Percentiles rank a stretch among this genome's conserved stretches.
Conservation (phyloP, 2,797 vertebrate species). For the Pseudomugil tenellus region DNA sequence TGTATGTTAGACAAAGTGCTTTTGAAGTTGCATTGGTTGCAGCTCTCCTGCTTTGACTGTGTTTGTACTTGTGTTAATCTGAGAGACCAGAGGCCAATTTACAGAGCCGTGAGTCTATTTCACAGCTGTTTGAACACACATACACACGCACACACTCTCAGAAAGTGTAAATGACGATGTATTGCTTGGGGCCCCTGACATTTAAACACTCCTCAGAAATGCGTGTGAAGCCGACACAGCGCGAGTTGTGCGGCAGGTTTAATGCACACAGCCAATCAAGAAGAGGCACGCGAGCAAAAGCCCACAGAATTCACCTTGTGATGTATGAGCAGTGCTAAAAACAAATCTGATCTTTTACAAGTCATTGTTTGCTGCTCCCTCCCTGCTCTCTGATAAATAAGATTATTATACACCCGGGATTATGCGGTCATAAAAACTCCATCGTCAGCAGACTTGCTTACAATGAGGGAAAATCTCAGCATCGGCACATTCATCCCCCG, state of each 20-base stretch:
- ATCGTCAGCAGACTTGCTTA: slow-evolving; percentile 14
- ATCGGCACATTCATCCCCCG: not conserved
- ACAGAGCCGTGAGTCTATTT: slow-evolving; percentile 69
- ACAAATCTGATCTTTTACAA: not conserved
- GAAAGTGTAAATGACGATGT: slow-evolving; percentile 60
- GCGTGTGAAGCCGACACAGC: slow-evolving; percentile 21
- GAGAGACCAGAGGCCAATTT: slow-evolving; percentile 74
- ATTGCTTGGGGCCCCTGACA: slow-evolving; percentile 65
- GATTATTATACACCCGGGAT: slow-evolving; percentile 1
- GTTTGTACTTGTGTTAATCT: slow-evolving; percentile 75
- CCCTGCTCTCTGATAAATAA: slow-evolving; percentile 8
- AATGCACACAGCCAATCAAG: slow-evolving; percentile 3
- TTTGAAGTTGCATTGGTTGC: slow-evolving; percentile 67
- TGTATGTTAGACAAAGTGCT: slow-evolving; percentile 24
- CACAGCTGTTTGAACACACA: slow-evolving; percentile 72
- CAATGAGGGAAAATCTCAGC: not conserved
- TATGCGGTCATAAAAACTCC: slow-evolving; percentile 10
- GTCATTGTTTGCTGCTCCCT: not conserved
- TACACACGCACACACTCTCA: slow-evolving; percentile 45
- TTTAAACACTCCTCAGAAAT: slow-evolving; percentile 65
- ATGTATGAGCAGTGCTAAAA: not conserved
- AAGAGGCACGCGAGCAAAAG: not conserved
- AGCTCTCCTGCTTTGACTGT: slow-evolving; percentile 53
- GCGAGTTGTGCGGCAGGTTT: slow-evolving; percentile 7
- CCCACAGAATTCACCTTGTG: not conserved